These are phyloP conservation scores for Atta cephalotes DNA, from an alignment of 1,140 invertebrate species.

Conservation along the genomic window DNA sequence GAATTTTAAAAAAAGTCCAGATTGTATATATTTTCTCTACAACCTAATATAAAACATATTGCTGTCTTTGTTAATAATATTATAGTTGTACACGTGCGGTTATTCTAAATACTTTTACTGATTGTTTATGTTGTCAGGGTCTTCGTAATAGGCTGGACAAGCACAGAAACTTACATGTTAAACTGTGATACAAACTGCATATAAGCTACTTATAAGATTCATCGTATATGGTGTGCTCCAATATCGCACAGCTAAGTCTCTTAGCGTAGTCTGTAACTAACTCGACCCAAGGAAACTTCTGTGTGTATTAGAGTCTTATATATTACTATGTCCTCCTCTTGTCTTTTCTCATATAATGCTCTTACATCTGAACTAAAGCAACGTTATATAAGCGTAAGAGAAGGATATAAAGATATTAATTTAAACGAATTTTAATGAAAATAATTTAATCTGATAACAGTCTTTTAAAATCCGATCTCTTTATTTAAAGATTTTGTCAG, in stretches of 20 bases:
- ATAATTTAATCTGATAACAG: not conserved
- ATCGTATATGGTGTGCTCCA: slow-evolving; percentile 46
- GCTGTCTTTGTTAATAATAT: not conserved
- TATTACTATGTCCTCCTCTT: slow-evolving; percentile 20
- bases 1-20: too few species aligned
- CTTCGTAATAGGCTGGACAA: slow-evolving; percentile 49
- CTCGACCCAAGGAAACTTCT: slow-evolving; percentile 37
- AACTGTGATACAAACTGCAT: slow-evolving; percentile 45
- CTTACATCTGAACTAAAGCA: slow-evolving; percentile 13
- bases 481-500: not conserved
- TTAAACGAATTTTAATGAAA: not conserved
- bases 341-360: slow-evolving; percentile 1
- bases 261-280: slow-evolving; percentile 48
- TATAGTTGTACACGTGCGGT: too few species aligned
- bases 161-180: slow-evolving; percentile 50
- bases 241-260: slow-evolving; percentile 58
- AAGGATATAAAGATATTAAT: not conserved
- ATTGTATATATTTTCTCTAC: too few species aligned
- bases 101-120: not conserved
- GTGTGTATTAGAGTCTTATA: slow-evolving; percentile 7
- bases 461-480: not conserved
- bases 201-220: slow-evolving; percentile 61
- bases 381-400: not conserved
- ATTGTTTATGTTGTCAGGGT: slow-evolving; percentile 9
- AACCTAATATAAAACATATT: too few species aligned